Evolutionary conservation across 2,797 vertebrate species (phyloP).

Genomic region (Atherinosoma microstoma): DNA sequence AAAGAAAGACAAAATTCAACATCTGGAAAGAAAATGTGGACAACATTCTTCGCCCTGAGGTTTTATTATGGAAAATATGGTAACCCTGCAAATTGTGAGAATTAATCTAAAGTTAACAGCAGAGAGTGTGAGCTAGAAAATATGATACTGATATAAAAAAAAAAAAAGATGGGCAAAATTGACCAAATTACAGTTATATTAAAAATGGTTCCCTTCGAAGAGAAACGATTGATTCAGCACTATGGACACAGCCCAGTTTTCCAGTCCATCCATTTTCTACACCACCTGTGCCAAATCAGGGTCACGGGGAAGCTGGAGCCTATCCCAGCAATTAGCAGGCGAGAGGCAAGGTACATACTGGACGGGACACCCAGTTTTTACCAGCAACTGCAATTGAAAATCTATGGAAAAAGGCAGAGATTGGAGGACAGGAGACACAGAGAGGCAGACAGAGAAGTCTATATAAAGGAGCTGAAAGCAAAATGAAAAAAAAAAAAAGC

Average conservation of each 20-base stretch:
- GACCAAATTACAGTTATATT: conserved; percentile 64
- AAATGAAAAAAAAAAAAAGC: conserved; percentile 53
- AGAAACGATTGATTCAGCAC: conserved; percentile 63
- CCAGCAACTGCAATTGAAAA: conserved; percentile 58
- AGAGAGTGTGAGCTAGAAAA: conserved; percentile 45
- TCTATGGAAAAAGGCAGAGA: conserved; percentile 50
- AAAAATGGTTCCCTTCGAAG: conserved; percentile 59
- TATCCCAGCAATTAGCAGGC: no score
- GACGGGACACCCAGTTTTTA: no score
- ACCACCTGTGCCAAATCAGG: no score
- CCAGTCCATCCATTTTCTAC: not conserved
- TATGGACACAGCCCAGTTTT: conserved; percentile 53
- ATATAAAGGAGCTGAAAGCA: conserved; percentile 36
- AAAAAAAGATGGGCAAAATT: conserved; percentile 63
- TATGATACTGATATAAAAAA: conserved; percentile 51
- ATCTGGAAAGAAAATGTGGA: not conserved
- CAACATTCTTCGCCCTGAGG: not conserved
- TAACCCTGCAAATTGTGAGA: conserved; percentile 57
- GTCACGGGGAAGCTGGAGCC: no score
- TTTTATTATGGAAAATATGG: conserved; percentile 46
- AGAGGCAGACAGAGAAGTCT: conserved; percentile 25
- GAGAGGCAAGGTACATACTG: no score
- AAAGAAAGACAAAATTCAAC: no score
- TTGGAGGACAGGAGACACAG: not conserved
- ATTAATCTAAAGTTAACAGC: conserved; percentile 66